phyloP scores from a whole-genome alignment of 2,797 vertebrate species.

The Acipenser transmontanus region DNA sequence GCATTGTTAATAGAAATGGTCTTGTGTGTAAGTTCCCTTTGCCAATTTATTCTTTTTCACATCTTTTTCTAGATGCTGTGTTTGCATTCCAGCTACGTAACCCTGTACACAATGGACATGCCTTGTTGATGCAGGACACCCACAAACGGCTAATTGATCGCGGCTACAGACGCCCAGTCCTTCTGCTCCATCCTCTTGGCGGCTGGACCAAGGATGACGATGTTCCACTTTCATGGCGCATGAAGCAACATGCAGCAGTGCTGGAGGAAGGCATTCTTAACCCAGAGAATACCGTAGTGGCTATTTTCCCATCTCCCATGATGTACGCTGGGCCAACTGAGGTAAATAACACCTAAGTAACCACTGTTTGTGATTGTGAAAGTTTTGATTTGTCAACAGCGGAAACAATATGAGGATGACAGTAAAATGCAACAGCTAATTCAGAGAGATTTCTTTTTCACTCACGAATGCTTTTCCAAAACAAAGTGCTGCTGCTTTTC shows the following conservation, averaged over 20 bases:
- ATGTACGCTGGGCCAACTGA: constrained; percentile 98
- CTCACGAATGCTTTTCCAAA: too few species aligned
- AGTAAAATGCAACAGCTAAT: neutral
- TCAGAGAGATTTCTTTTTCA: neutral
- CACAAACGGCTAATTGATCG: constrained; percentile 81
- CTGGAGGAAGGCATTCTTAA: constrained; percentile 84
- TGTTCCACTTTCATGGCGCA: constrained; percentile 86
- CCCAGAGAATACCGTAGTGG: constrained; percentile 82
- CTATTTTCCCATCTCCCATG: constrained; percentile 97
- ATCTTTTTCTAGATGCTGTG: constrained; percentile 73
- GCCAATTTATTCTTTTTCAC: neutral
- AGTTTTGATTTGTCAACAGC: constrained; percentile 26
- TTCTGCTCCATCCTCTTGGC: constrained; percentile 88
- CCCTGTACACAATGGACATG: constrained; percentile 92
- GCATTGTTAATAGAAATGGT: too few species aligned
- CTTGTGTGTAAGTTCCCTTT: too few species aligned
- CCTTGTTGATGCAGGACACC: constrained; percentile 92
- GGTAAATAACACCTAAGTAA: constrained; percentile 50
- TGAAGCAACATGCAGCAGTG: constrained; percentile 91
- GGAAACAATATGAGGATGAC: too few species aligned
- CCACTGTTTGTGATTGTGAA: constrained; percentile 24
- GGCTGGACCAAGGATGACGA: constrained; percentile 98
- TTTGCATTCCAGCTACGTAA: constrained; percentile 96
- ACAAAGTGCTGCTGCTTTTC: too few species aligned
- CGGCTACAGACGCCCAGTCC: constrained; percentile 84